Evolutionary conservation across 2,113 vertebrate genomes (phyloP), one percentile per base, ranked within the genome.

Genomic region (Oryzias javanicus): DNA sequence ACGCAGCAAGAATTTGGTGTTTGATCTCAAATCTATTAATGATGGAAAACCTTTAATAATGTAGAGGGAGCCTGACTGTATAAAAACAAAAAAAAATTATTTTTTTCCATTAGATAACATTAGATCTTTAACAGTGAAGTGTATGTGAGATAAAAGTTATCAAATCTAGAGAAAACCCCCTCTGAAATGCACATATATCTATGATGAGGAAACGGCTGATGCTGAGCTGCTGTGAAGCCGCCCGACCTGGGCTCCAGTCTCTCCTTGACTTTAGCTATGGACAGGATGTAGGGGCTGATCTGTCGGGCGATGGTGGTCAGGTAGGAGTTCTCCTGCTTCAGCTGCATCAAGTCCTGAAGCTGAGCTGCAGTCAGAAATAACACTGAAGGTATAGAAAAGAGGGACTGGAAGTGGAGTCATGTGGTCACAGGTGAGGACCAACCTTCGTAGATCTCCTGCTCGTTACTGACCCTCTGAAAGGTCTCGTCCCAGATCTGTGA

Each of bases 391-490:
- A 2, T 22, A 1, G 50, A 20, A 17, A 16, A 22, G 20, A 8
- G 14, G 25, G 0, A 6, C 14, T 16, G 8, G 12, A 13, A 7
- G 4, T 0, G 3, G 5, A 45, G 41, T 46, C 13, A 4, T 17
- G 5, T n/a, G 22, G 6, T 64, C 20, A 8, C 13, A 48, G 19
- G n/a, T 52, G 22, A 22, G 25, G 45, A 64, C 70, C 17, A 82
- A 98, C 97, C 96, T 95, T 98, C 94, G 0, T 98, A 98, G 85
- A 98, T 96, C 85, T 97, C 94, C 81, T 98, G 95, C 76, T 98
- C 93, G 0, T 94, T 94, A 1, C 93, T 94, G 63, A 95, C 92
- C 62, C 92, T 89, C 90, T 95, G 97, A 80, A 94, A 96, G 0
- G 93, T 94, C 60, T 96, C 95, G 41, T 97, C 94, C 94, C 95